Percentiles rank a stretch among this genome's conserved stretches.
Conservation (phyloP, 2,113 vertebrate species). For the Macquaria ambigua region DNA sequence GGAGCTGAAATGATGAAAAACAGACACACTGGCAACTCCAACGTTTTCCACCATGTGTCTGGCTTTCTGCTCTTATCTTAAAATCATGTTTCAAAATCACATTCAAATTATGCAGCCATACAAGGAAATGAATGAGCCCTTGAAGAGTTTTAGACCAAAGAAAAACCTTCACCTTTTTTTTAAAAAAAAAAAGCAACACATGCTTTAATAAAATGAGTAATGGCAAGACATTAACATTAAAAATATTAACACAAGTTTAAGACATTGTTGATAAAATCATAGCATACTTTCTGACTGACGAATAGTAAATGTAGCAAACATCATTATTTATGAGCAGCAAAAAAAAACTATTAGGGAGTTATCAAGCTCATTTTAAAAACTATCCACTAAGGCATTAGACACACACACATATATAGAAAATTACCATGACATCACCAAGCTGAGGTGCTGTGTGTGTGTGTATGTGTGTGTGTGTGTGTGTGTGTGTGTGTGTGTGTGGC, state of each 20-base stretch:
- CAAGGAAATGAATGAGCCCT: slow-evolving; percentile 37
- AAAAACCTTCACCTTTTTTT: neutral
- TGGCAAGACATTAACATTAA: slow-evolving; percentile 6
- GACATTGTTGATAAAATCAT: slow-evolving; percentile 12
- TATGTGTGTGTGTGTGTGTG: slow-evolving; percentile 4
- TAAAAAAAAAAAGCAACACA: neutral
- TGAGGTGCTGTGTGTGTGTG: neutral
- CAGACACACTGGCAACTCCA: slow-evolving; percentile 37
- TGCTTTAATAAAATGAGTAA: neutral
- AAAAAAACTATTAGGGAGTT: neutral
- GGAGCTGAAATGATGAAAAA: slow-evolving; percentile 35
- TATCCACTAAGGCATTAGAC: neutral
- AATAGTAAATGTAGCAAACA: neutral
- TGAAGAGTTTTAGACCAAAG: neutral
- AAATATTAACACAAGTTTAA: neutral
- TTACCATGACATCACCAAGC: neutral
- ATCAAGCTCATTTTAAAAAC: slow-evolving; percentile 1
- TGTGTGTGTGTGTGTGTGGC: neutral
- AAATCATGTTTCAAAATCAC: slow-evolving; percentile 13
- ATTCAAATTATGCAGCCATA: slow-evolving; percentile 28
- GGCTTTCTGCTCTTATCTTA: slow-evolving; percentile 17
- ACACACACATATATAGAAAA: neutral
- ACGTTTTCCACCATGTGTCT: slow-evolving; percentile 25
- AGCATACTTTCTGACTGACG: neutral
- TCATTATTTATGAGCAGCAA: neutral